Evolutionary conservation across 1,140 invertebrate genomes (phyloP).

Genomic region (Cotesia vestalis): DNA sequence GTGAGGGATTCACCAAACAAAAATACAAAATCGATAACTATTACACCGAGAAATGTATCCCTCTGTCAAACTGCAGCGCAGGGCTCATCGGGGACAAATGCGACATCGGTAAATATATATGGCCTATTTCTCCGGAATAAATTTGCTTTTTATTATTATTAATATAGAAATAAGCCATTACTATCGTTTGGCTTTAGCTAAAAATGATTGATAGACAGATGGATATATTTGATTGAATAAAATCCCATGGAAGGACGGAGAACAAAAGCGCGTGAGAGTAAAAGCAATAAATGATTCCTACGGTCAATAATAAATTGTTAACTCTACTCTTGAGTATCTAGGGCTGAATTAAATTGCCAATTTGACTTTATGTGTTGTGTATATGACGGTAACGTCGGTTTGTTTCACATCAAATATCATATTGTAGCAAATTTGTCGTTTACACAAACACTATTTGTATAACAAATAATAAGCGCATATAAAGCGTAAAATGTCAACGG

Average conservation of each 20-base stretch:
- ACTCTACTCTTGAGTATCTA: too few relatives aligned
- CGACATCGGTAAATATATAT: constrained; percentile 46
- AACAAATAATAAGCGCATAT: too few relatives aligned
- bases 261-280: not conserved
- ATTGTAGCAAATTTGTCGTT: too few relatives aligned
- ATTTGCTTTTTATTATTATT: not conserved
- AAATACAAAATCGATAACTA: constrained; percentile 35
- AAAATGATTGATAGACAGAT: too few relatives aligned
- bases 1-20: constrained; percentile 53
- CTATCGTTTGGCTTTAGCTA: too few relatives aligned
- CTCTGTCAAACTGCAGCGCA: constrained; percentile 61
- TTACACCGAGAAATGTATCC: constrained; percentile 46
- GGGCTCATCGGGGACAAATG: constrained; percentile 61
- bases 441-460: too few relatives aligned
- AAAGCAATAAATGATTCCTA: constrained; percentile 10
- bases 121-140: not conserved
- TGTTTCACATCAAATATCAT: too few relatives aligned
- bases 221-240: not conserved
- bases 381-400: too few relatives aligned
- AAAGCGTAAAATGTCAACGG: too few relatives aligned
- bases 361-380: too few relatives aligned
- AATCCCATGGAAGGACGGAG: not conserved
- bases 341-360: too few relatives aligned
- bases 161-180: not conserved
- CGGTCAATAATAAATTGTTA: too few relatives aligned